Percentiles rank a stretch among this genome's conserved stretches.
These are phyloP conservation scores for Tricholauxania praeusta DNA, from an alignment of 2,888 invertebrate genomes.

Conservation along the genomic window DNA sequence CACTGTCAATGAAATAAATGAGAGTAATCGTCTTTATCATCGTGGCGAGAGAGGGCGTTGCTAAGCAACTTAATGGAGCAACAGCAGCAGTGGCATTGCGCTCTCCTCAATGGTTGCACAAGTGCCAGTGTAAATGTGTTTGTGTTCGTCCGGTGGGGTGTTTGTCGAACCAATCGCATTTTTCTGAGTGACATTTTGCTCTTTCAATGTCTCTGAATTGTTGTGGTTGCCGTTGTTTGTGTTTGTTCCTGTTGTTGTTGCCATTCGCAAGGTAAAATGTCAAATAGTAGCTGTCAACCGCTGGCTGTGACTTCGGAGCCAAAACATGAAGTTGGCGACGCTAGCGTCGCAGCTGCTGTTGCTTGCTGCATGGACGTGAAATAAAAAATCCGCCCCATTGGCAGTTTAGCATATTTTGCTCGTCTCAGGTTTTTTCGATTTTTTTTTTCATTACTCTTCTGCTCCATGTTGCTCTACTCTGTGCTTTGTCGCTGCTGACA, in stretches of 20 bases:
- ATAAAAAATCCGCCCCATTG: slow-evolving; percentile 55
- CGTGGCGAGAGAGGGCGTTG: slow-evolving; percentile 67
- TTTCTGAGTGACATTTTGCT: slow-evolving; percentile 66
- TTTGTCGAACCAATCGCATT: slow-evolving; percentile 65
- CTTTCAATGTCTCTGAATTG: slow-evolving; percentile 47
- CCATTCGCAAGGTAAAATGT: slow-evolving; percentile 63
- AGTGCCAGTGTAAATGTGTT: slow-evolving; percentile 13
- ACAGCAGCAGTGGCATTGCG: slow-evolving; percentile 7
- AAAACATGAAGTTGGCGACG: slow-evolving; percentile 42
- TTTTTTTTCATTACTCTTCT: slow-evolving; percentile 26
- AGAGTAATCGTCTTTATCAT: slow-evolving; percentile 45
- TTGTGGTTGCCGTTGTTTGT: slow-evolving; percentile 36
- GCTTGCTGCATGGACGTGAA: slow-evolving; percentile 45
- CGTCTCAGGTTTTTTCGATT: neutral
- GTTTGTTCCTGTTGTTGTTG: slow-evolving; percentile 35
- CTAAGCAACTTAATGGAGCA: slow-evolving; percentile 60
- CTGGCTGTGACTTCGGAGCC: slow-evolving; percentile 54
- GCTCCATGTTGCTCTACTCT: slow-evolving; percentile 38
- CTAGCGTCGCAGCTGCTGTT: slow-evolving; percentile 42
- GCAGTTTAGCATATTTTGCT: slow-evolving; percentile 41
- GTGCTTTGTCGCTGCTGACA: slow-evolving; percentile 51
- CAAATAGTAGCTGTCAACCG: slow-evolving; percentile 64
- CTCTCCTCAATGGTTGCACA: slow-evolving; percentile 12
- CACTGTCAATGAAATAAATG: no score
- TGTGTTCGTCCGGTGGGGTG: slow-evolving; percentile 45